Evolutionary conservation across 2,797 vertebrate species (phyloP), one percentile per base, ranked within the genome.

Genomic region (Neosalanx taihuensis): DNA sequence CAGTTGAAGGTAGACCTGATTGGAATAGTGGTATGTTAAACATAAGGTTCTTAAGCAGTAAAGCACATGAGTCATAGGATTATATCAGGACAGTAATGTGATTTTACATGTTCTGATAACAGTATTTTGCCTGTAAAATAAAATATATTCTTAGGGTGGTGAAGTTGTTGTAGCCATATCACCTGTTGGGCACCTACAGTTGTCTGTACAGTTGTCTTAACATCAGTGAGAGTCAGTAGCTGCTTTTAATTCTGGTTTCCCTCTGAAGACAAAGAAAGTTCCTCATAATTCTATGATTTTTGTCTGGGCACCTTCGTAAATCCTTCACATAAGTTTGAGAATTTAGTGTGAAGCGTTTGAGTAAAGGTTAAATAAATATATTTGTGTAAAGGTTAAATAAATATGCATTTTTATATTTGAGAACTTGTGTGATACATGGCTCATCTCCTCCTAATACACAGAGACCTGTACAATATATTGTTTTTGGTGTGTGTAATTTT

Each of bases 371-470:
- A 31, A 30, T 70, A 58, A 26, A 49, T 30, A 5, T 63, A 29
- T 49, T 10, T 53, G 53, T 66, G 41, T 29, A 13, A 41, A 30
- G 17, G 30, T 71, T 30, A 23, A 70, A 59, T 37, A 51, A 17
- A 6, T 64, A 30, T 35, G 18, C 41, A 26, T 29, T 13, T 53
- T 35, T 20, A n/a, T 69, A 56, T 30, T 66, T 82, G 72, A 76
- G 76, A 79, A 79, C 73, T 53, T 17, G 0, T 56, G 51, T 56
- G 69, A 77, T 70, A 67, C 49, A 79, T 72, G 5, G 51, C 51
- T 4, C 1, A 18, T 56, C 4, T 56, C 51, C 6, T 7, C 17
- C 51, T 17, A 56, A 56, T 5, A n/a, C 51, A 56, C 51, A 56
- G 5, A 56, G 18, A 46, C 72, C 30, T 26, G 31, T 23, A 63